Evolutionary conservation across 2,113 vertebrate species (phyloP), one percentile per base, ranked within the genome.

Genomic region (Mastomys natalensis): DNA sequence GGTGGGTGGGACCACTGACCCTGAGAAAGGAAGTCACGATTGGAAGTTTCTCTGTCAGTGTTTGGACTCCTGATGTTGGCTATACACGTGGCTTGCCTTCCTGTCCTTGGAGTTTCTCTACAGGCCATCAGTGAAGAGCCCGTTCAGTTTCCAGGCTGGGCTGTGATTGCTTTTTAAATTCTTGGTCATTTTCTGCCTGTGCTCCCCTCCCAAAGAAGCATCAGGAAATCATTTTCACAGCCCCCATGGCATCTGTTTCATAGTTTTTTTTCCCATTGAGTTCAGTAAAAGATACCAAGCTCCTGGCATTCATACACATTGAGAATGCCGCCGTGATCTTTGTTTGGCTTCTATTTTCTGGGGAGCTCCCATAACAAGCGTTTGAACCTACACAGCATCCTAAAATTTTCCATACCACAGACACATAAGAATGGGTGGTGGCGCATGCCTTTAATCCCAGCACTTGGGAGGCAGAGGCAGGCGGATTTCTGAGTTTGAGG

Each of bases 161-260:
- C 31, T 55, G 1, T 72, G 40, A 55, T 51, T 55, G n/a, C 24
- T 95, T 76, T 3, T 76, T n/a, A 60, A 53, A 72, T 80, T 84
- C 85, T 64, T 76, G 84, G 15, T 24, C 94, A 21, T 95, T 93
- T 93, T 68, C 87, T 95, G 90, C 31, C 60, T 55, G 68, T 22
- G 0, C 55, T 1, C 3, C 55, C 55, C 55, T 51, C 55, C 68
- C 51, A 62, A 87, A 74, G 82, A 96, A 91, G 78, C 11, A 74
- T n/a, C 58, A 89, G 89, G 91, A 97, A 86, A 66, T 78, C 80
- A 19, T 77, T 92, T 86, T 40, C 22, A 60, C 12, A 26, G 3
- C 6, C 37, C 7, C 37, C 10, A 15, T 4, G n/a, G 13, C 55
- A 58, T 60, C 37, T 40, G 80, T 9, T 84, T 62, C 55, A 84